Evolutionary conservation across 2,113 vertebrate genomes (phyloP), one percentile per base, ranked within the genome.

Genomic region (Pseudorectes ferrugineus): DNA sequence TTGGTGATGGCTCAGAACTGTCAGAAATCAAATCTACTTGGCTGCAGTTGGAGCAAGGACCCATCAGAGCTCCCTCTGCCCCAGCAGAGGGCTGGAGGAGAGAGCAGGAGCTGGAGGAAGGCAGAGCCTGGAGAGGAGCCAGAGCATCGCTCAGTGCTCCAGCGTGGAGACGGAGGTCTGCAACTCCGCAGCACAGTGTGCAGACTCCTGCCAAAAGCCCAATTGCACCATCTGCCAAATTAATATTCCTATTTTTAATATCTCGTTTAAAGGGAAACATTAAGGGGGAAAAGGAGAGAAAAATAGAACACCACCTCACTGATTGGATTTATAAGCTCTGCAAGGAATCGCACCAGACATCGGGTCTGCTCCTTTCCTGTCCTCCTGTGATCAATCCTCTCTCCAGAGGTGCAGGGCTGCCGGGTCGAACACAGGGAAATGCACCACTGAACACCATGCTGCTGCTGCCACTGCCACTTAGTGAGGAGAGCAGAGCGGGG

Each of bases 191-290:
- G 89, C 91, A 22, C 66, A 92, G 71, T 29, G 57, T 96, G 80
- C 77, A 62, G 89, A 9, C 88, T 96, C 89, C 96, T 96, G 96
- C 96, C 97, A 97, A 96, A 94, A 97, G 94, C 79, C 94, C 95
- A 96, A 95, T 86, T 89, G 77, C 92, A 96, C 96, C 96, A 97
- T 97, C 95, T 97, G 96, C 96, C 96, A 97, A 97, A 97, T 96
- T 97, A 97, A 97, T 97, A 97, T 95, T 96, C 94, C 91, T 90
- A 93, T 96, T 96, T 97, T 97, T 96, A 97, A 96, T 97, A 96
- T 87, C 92, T 89, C 57, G 7, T 94, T 96, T 87, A 93, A 93
- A 85, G 78, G 86, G 66, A 81, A 90, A 35, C 54, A 67, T 93
- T 83, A 80, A 86, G 73, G 82, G 85, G 54, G 6, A 3, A 72